Base-by-base conservation (phyloP, 1,140 invertebrate genomes). In the Drosophila tsacasi region DNA sequence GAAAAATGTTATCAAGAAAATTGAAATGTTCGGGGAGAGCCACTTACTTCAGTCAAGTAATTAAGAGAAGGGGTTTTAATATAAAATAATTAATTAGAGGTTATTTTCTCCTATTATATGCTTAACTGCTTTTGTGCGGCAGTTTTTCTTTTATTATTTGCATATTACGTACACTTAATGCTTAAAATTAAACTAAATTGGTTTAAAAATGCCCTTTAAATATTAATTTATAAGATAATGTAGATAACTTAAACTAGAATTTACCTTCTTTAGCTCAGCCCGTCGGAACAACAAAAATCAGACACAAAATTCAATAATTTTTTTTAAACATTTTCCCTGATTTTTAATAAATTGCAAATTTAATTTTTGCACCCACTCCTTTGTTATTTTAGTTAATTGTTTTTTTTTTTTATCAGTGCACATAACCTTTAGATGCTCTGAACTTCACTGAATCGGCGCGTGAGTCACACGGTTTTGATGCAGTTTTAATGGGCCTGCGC, bases 391-490 rank as follows among this genome's bases (percentile, higher is more conserved):
- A 1, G 0, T 6, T 5, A 7, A 21, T 15, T 44, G 7, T 30
- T 12, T 25, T 50, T 30, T 32, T 32, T 64, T 46, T 52, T 27
- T 40, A 25, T n/a, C 25, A 39, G 19, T 52, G 35, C 46, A 27
- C n/a, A 76, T 59, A 77, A 76, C 63, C 32, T 54, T 61, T 66
- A 25, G 46, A 39, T 7, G 5, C 30, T 40, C 32, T 59, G 30
- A 72, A 49, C 49, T 57, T 35, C 42, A 54, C 62, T 67, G 35
- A 15, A 55, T 39, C 54, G 63, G 58, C 67, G 60, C 50, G 65
- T 80, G 80, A 80, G 64, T 83, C 76, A 78, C 69, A 25, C 47
- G 23, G 58, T 73, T 73, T 73, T 79, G 82, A 73, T 79, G 83
- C 62, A 72, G 62, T 64, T 89, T 84, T 72, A 84, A 64, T 76